Evolutionary conservation across 2,797 vertebrate species (phyloP).

Genomic region (Myotis vivesi): DNA sequence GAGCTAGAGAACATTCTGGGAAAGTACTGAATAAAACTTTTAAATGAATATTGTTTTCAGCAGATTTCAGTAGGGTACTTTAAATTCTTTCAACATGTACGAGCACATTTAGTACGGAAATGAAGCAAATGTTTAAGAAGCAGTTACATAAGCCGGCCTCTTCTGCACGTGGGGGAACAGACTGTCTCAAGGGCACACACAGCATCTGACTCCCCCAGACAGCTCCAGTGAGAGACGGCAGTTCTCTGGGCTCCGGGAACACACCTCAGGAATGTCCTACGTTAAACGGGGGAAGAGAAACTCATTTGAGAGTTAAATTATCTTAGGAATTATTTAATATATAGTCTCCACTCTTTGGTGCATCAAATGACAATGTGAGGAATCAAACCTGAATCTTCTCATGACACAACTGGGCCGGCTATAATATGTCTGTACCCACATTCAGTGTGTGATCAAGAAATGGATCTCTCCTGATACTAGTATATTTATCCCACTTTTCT

Average conservation of each 20-base stretch:
- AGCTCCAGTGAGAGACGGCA: background rate
- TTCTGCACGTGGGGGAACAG: background rate
- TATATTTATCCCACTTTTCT: background rate
- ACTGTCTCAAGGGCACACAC: conserved; percentile 30
- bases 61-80: conserved; percentile 70
- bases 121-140: conserved; percentile 68
- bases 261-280: background rate
- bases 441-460: background rate
- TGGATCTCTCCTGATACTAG: background rate
- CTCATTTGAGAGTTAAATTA: background rate
- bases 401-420: background rate
- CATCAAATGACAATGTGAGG: background rate
- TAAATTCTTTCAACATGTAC: conserved; percentile 67
- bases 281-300: background rate
- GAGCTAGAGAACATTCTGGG: conserved; percentile 51
- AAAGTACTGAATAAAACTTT: conserved; percentile 57
- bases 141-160: conserved; percentile 63
- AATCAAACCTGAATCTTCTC: background rate
- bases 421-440: background rate
- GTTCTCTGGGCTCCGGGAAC: background rate
- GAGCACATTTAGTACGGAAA: conserved; percentile 65
- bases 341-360: background rate
- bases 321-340: background rate
- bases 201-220: background rate
- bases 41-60: conserved; percentile 64